A percentile compares a stretch with the other conserved stretches of the same genome.
These are phyloP conservation scores for Myotis findleyi DNA, from an alignment of 2,797 vertebrate genomes.

Conservation along the genomic window DNA sequence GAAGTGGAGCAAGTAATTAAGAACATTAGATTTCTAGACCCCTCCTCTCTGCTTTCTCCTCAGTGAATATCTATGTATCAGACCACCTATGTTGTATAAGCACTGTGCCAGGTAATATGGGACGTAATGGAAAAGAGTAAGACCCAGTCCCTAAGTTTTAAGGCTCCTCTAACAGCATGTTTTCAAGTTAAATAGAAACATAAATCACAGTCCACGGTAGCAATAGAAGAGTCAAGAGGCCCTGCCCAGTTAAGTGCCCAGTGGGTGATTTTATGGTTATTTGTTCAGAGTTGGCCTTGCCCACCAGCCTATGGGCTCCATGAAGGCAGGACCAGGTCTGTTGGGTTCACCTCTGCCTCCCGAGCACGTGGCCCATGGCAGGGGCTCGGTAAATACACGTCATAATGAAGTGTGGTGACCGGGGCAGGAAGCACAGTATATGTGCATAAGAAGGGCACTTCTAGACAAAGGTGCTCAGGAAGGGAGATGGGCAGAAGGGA, in stretches of 20 bases:
- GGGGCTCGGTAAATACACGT: not conserved
- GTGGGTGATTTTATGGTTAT: not conserved
- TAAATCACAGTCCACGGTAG: not conserved
- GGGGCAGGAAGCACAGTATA: not conserved
- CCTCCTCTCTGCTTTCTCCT: not conserved
- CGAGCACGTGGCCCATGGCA: accelerated
- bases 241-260: not conserved
- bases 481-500: not conserved
- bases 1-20: not conserved
- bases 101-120: not conserved
- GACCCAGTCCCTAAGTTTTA: not conserved
- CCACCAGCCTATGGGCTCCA: not conserved
- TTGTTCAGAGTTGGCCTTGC: not conserved
- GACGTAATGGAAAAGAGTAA: not conserved
- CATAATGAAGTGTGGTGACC: not conserved
- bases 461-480: not conserved
- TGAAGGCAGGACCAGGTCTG: not conserved
- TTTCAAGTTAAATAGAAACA: not conserved
- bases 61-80: not conserved
- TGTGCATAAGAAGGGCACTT: not conserved
- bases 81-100: not conserved
- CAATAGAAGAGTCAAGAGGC: not conserved
- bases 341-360: not conserved
- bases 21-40: not conserved
- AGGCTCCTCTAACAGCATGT: not conserved